phyloP scores from a whole-genome alignment of 2,888 invertebrate species.

The Lasioglossum zephyrum region DNA sequence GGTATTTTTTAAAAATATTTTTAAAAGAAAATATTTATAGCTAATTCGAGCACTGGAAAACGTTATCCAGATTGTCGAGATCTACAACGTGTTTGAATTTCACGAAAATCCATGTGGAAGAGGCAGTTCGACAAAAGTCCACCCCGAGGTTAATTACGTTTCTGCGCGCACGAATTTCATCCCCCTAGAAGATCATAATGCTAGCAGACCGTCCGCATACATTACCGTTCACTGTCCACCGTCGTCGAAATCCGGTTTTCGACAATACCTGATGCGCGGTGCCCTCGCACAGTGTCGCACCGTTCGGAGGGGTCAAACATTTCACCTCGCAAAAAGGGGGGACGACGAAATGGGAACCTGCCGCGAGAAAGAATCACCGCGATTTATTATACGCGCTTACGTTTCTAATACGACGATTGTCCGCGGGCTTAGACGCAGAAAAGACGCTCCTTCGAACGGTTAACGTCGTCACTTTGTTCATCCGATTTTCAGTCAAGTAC shows the following conservation, averaged over 20 bases:
- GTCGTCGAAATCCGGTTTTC: slow-evolving; percentile 73
- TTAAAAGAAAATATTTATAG: too few species aligned
- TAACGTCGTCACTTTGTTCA: slow-evolving; percentile 8
- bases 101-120: too few species aligned
- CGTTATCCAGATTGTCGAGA: too few species aligned
- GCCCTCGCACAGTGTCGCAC: slow-evolving; percentile 7
- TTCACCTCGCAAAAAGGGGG: slow-evolving; percentile 30
- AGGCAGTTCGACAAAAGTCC: too few species aligned
- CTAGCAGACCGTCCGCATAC: slow-evolving; percentile 64
- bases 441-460: background rate
- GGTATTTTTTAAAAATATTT: too few species aligned
- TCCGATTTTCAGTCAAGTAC: slow-evolving; percentile 1
- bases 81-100: too few species aligned
- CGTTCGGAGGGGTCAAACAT: slow-evolving; percentile 35
- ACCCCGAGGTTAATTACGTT: slow-evolving; percentile 31
- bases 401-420: slow-evolving; percentile 6
- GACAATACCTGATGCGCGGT: slow-evolving; percentile 59
- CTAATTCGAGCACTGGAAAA: too few species aligned
- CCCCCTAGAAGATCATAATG: slow-evolving; percentile 54
- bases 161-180: slow-evolving; percentile 36
- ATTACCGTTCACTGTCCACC: slow-evolving; percentile 61
- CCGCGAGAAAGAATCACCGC: slow-evolving; percentile 4
- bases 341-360: slow-evolving; percentile 34
- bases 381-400: slow-evolving; percentile 2
- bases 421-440: background rate